phyloP scores from a whole-genome alignment of 2,888 invertebrate species.

The Chalcis sispes region DNA sequence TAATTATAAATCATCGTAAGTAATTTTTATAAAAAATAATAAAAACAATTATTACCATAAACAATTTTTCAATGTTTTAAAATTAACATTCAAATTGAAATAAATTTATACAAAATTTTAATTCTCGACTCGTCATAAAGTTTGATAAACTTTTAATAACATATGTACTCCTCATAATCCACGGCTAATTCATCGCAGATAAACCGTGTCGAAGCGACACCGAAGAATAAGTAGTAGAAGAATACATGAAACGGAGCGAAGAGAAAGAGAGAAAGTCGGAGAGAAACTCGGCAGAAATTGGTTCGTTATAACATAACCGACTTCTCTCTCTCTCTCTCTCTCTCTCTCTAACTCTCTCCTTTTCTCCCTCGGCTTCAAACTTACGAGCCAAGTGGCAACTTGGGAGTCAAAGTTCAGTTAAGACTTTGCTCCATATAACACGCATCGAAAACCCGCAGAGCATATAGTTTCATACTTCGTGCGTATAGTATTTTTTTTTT shows the following conservation, averaged over 20 bases:
- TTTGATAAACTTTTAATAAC: not conserved
- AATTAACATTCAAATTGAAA: too few species aligned
- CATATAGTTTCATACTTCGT: conserved; percentile 7
- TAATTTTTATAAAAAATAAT: too few species aligned
- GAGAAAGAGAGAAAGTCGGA: conserved; percentile 11
- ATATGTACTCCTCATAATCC: not conserved
- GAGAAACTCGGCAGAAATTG: conserved; percentile 56
- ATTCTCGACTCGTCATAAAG: not conserved
- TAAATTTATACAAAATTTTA: too few species aligned
- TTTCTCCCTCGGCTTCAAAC: too few species aligned
- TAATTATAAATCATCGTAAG: too few species aligned
- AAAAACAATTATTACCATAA: too few species aligned
- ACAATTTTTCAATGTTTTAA: too few species aligned
- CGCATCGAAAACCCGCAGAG: conserved; percentile 4
- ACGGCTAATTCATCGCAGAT: conserved; percentile 10
- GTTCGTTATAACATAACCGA: conserved; percentile 56
- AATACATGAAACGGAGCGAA: too few species aligned
- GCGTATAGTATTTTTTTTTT: not conserved
- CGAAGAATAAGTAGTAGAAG: too few species aligned
- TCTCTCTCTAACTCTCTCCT: too few species aligned
- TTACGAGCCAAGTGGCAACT: conserved; percentile 54
- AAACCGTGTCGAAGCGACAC: too few species aligned
- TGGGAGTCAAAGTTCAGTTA: conserved; percentile 52
- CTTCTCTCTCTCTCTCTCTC: conserved; percentile 27
- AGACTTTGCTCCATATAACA: conserved; percentile 46